A percentile compares a stretch with the other conserved stretches of the same genome.
Conservation (phyloP, 2,113 vertebrate genomes). For the Trematomus loennbergii region DNA sequence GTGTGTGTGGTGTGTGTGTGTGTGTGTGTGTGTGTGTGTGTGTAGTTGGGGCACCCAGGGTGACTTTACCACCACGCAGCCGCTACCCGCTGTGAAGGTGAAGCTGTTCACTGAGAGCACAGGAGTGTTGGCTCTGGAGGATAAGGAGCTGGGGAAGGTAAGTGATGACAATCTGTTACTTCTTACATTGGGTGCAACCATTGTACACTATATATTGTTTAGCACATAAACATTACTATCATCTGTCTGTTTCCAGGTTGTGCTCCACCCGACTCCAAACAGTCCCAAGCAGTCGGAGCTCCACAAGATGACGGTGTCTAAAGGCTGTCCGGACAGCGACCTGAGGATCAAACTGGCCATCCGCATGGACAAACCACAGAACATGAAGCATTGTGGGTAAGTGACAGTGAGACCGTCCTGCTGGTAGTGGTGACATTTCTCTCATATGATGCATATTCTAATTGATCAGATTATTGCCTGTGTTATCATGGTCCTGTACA, state of each 20-base stretch:
- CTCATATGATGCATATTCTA: neutral
- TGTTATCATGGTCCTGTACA: neutral
- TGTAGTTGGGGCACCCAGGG: slow-evolving; percentile 98
- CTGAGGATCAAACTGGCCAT: slow-evolving; percentile 97
- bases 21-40: slow-evolving; percentile 39
- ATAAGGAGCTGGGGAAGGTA: slow-evolving; percentile 98
- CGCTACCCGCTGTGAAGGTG: slow-evolving; percentile 96
- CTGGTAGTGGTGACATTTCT: neutral
- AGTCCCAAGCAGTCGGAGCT: slow-evolving; percentile 97
- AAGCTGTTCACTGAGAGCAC: slow-evolving; percentile 99
- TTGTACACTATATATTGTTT: neutral
- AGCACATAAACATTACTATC: neutral
- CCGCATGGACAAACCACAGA: slow-evolving; percentile 99
- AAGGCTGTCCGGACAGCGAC: slow-evolving; percentile 96
- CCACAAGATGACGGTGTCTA: slow-evolving; percentile 97
- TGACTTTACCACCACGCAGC: slow-evolving; percentile 96
- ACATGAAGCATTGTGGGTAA: slow-evolving; percentile 98
- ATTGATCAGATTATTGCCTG: neutral
- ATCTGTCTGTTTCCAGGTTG: slow-evolving; percentile 84
- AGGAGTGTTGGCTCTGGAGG: slow-evolving; percentile 95
- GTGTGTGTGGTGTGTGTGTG: neutral
- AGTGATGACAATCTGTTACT: neutral
- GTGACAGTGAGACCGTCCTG: slow-evolving; percentile 4
- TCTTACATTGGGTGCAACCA: neutral
- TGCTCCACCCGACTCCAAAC: slow-evolving; percentile 97